Evolutionary conservation across 2,113 vertebrate genomes (phyloP).

Genomic region (Numida meleagris): DNA sequence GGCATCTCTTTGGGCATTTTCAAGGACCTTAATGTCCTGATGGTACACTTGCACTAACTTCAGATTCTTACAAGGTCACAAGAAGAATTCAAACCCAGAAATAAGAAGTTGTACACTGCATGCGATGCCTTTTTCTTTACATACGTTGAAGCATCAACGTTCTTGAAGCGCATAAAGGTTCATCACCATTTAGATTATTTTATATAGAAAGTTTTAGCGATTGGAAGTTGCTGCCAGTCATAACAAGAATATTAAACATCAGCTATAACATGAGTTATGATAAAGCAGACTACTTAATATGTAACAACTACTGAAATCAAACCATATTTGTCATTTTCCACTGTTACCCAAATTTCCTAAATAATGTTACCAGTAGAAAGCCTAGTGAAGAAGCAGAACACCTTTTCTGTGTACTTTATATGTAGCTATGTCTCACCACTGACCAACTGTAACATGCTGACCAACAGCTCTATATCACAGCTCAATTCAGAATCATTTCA

Average conservation of each 20-base stretch:
- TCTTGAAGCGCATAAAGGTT: background rate
- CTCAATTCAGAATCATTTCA: conserved; percentile 75
- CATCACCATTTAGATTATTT: background rate
- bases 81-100: background rate
- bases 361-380: background rate
- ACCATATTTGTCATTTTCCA: background rate
- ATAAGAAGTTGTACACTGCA: rapidly evolving
- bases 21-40: background rate
- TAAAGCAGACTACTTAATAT: background rate
- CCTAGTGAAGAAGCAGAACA: background rate
- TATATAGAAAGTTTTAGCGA: background rate
- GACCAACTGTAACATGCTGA: conserved; percentile 32
- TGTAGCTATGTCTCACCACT: background rate
- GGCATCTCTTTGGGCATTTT: background rate
- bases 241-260: background rate
- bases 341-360: background rate
- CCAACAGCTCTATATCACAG: conserved; percentile 64
- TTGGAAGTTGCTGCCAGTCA: background rate
- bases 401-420: conserved; percentile 46
- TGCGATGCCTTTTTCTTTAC: rapidly evolving
- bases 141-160: background rate
- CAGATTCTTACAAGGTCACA: background rate
- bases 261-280: background rate
- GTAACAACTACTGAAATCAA: background rate
- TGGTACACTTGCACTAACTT: background rate